Evolutionary conservation across 2,888 invertebrate species (phyloP).

Genomic region (Pantelozetes paolii): DNA sequence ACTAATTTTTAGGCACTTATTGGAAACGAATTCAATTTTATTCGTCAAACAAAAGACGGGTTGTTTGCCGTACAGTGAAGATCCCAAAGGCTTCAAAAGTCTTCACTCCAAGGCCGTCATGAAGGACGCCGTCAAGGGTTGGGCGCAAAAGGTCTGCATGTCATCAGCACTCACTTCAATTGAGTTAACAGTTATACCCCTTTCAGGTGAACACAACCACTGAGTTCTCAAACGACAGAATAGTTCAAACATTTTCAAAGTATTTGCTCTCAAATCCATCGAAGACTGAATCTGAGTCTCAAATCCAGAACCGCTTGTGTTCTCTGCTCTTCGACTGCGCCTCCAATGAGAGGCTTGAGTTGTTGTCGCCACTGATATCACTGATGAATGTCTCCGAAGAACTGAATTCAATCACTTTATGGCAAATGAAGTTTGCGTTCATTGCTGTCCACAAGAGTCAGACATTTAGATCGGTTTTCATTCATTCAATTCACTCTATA

Average conservation of each 20-base stretch:
- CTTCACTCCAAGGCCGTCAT: slow-evolving; percentile 74
- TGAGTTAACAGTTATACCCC: neutral
- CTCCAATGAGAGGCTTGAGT: slow-evolving; percentile 70
- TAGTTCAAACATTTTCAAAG: slow-evolving; percentile 46
- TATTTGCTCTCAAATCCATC: slow-evolving; percentile 45
- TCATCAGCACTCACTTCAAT: neutral
- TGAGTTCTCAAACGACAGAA: slow-evolving; percentile 48
- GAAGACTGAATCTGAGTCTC: slow-evolving; percentile 44
- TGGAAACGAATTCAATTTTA: slow-evolving; percentile 55
- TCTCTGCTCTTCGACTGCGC: slow-evolving; percentile 74
- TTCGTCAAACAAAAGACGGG: slow-evolving; percentile 85
- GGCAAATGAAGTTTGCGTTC: slow-evolving; percentile 40
- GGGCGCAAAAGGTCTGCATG: slow-evolving; percentile 56
- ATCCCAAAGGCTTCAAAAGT: slow-evolving; percentile 67
- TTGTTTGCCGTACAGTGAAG: slow-evolving; percentile 77
- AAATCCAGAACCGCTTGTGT: slow-evolving; percentile 57
- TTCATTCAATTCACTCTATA: slow-evolving; percentile 12
- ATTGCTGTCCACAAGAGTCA: neutral
- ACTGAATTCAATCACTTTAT: slow-evolving; percentile 12
- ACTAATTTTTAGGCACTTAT: slow-evolving; percentile 48
- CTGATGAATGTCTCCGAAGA: slow-evolving; percentile 23
- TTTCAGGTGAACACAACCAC: slow-evolving; percentile 45
- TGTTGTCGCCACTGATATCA: slow-evolving; percentile 57
- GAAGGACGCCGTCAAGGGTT: slow-evolving; percentile 65
- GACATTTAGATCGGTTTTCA: slow-evolving; percentile 17